phyloP scores from a whole-genome alignment of 2,888 invertebrate genomes.

The Papilio demoleus region DNA sequence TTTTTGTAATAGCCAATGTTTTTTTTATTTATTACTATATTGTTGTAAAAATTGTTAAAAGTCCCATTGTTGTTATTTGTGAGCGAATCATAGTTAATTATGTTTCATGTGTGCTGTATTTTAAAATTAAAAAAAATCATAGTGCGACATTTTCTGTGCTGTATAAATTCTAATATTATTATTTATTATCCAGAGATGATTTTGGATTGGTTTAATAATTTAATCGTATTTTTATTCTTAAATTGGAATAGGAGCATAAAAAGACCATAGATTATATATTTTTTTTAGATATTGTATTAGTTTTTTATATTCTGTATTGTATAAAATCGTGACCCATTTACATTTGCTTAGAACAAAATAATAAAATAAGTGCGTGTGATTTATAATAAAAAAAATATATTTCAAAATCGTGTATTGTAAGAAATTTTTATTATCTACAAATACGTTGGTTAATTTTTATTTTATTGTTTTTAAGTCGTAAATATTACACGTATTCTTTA shows the following conservation, averaged over 20 bases:
- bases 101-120: slow-evolving; percentile 30
- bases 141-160: background rate
- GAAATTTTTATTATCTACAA: slow-evolving; percentile 11
- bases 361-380: slow-evolving; percentile 11
- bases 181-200: background rate
- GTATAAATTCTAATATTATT: background rate
- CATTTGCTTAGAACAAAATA: slow-evolving; percentile 21
- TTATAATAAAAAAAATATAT: slow-evolving; percentile 31
- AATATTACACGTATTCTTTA: slow-evolving; percentile 6
- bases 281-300: background rate
- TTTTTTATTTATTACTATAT: slow-evolving; percentile 53
- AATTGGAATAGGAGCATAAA: background rate
- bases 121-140: background rate
- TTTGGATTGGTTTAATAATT: background rate
- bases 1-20: slow-evolving; percentile 51
- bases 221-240: background rate
- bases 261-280: slow-evolving; percentile 20
- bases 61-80: slow-evolving; percentile 45
- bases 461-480: slow-evolving; percentile 1
- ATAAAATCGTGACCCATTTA: background rate
- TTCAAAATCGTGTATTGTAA: slow-evolving; percentile 25
- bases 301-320: slow-evolving; percentile 5
- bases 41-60: slow-evolving; percentile 54
- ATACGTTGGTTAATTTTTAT: slow-evolving; percentile 18
- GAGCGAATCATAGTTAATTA: slow-evolving; percentile 36